A percentile compares a stretch with the other conserved stretches of the same genome.
Conservation (phyloP, 2,113 vertebrate genomes). For the Clupea harengus region DNA sequence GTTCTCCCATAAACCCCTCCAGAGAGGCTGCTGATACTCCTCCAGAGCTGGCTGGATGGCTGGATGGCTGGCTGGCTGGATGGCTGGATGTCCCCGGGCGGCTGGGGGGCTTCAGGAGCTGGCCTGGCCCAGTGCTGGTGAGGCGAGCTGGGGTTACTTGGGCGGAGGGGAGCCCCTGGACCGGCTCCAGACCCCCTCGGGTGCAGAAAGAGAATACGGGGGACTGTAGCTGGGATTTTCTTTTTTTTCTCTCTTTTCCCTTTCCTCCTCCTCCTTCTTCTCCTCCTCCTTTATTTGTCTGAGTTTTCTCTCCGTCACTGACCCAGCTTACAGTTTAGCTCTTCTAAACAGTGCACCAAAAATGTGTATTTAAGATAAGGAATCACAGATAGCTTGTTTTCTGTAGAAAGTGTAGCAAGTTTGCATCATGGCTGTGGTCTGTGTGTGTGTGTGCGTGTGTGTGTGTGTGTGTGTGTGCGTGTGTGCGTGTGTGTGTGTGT, state of each 20-base stretch:
- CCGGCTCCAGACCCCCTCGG: conserved; percentile 54
- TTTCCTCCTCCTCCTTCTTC: background rate
- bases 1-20: conserved; percentile 60
- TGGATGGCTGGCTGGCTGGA: background rate
- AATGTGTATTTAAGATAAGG: background rate
- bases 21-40: conserved; percentile 21
- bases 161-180: conserved; percentile 60
- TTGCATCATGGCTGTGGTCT: background rate
- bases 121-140: conserved; percentile 44
- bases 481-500: background rate
- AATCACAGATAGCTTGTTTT: background rate
- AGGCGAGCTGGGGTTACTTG: conserved; percentile 53
- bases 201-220: conserved; percentile 47
- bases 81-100: conserved; percentile 30
- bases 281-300: background rate
- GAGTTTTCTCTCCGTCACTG: background rate
- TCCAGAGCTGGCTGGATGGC: conserved; percentile 8
- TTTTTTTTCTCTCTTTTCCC: conserved; percentile 17
- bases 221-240: conserved; percentile 37
- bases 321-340: background rate
- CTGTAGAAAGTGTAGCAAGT: background rate
- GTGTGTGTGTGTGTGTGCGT: background rate
- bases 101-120: conserved; percentile 51
- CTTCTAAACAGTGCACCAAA: background rate
- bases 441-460: background rate